Evolutionary conservation across 2,888 invertebrate species (phyloP), one percentile per base, ranked within the genome.

Genomic region (Plebejus melissa): DNA sequence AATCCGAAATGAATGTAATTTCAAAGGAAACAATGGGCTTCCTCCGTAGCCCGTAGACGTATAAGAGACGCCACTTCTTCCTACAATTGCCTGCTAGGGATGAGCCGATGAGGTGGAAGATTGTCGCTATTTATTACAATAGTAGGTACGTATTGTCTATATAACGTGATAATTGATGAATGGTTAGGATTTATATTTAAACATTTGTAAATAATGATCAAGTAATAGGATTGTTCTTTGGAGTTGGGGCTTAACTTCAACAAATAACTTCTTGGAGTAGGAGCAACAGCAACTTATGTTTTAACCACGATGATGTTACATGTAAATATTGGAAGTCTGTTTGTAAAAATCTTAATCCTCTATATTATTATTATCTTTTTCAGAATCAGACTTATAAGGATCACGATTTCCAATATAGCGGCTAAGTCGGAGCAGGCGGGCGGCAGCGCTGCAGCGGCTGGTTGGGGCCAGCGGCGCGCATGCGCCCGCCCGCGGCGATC

Each of bases 381-480:
- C 36, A 32, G 65, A 32, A 32, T 65, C 32, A 16, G 32, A 32
- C 32, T 65, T 32, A 6, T 1, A 13, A 65, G 32, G 38, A n/a
- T n/a, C 13, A 28, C 38, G 13, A 36, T 41, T 74, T 54, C 13
- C 36, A n/a, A 57, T 58, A 78, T 79, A 78, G 77, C 77, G 28
- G 75, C 60, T 74, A 74, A 50, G 75, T 57, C 75, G 77, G 78
- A 76, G 69, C 77, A 79, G 74, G 76, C 58, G 76, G 74, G 71
- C 77, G 75, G 65, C 74, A 80, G 81, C 90, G 88, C 87, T 87
- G 82, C 81, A 85, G 86, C 86, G 80, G 90, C 87, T 87, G 83
- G 77, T 81, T 81, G 82, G 80, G 75, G 81, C 79, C 50, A 78
- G 78, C 78, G 76, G 72, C 75, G 81, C 91, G 89, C 87, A 86